A percentile compares a stretch with the other conserved stretches of the same genome.
These are phyloP conservation scores for Pterocles burchelli DNA, from an alignment of 2,113 vertebrate species.

Conservation along the genomic window DNA sequence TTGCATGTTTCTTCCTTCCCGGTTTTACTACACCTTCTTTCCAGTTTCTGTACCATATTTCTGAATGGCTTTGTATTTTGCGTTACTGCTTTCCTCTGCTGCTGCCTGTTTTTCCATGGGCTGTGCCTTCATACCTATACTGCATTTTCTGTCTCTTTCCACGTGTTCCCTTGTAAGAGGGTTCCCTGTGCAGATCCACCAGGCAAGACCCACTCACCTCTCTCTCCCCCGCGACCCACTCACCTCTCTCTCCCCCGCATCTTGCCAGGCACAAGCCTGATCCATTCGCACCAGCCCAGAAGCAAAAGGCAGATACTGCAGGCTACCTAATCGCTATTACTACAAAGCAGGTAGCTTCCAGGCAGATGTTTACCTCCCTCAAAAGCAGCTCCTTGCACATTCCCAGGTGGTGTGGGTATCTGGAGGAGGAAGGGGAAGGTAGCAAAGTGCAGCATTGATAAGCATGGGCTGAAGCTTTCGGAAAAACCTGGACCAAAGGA, in stretches of 20 bases:
- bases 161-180: accelerated
- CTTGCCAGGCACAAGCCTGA: not conserved
- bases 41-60: not conserved
- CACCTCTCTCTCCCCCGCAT: not conserved
- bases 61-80: not conserved
- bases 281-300: not conserved
- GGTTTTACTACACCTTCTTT: not conserved
- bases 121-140: not conserved
- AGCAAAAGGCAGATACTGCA: not conserved
- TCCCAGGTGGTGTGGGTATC: accelerated
- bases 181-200: not conserved
- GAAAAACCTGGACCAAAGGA: not conserved
- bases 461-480: not conserved
- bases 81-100: not conserved
- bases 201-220: not conserved
- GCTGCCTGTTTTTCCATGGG: not conserved
- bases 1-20: not conserved
- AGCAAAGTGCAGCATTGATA: not conserved
- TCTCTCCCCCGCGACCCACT: not conserved
- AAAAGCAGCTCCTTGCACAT: not conserved
- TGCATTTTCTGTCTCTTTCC: not conserved
- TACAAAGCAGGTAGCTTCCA: not conserved
- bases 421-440: not conserved
- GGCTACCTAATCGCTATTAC: not conserved
- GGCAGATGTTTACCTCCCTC: not conserved